phyloP scores from a whole-genome alignment of 2,797 vertebrate species.

The Gouania willdenowi region DNA sequence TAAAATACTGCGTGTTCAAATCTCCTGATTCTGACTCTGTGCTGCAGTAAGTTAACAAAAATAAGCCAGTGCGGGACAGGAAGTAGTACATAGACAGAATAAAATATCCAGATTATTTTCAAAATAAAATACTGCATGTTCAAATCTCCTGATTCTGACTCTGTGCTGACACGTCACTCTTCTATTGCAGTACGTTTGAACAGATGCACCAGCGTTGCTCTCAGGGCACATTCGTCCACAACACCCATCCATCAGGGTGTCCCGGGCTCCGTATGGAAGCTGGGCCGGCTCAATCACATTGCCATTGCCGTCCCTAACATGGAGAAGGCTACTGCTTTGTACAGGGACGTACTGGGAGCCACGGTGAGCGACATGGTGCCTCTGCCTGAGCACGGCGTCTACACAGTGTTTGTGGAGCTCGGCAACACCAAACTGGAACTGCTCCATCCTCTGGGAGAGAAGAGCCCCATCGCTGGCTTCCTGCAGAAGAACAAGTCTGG shows the following conservation, averaged over 20 bases:
- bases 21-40: too few relatives aligned
- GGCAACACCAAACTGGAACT: conserved; percentile 95
- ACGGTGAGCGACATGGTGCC: conserved; percentile 82
- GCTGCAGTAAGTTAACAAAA: too few relatives aligned
- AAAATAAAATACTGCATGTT: too few relatives aligned
- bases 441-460: conserved; percentile 88
- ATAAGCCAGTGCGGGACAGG: too few relatives aligned
- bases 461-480: conserved; percentile 89
- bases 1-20: too few relatives aligned
- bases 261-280: conserved; percentile 79
- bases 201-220: conserved; percentile 41
- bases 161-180: too few relatives aligned
- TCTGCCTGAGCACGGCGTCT: conserved; percentile 90
- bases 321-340: conserved; percentile 84
- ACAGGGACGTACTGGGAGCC: conserved; percentile 87
- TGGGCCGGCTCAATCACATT: conserved; percentile 91
- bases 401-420: conserved; percentile 91
- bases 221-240: conserved; percentile 55
- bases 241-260: conserved; percentile 45
- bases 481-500: conserved; percentile 91
- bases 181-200: conserved; percentile 76
- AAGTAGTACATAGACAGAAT: too few relatives aligned
- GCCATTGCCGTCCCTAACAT: conserved; percentile 92
- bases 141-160: too few relatives aligned
- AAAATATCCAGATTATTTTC: too few relatives aligned